A percentile compares a stretch with the other conserved stretches of the same genome.
phyloP scores from a whole-genome alignment of 2,888 invertebrate species.

The Leptodirus hochenwartii region DNA sequence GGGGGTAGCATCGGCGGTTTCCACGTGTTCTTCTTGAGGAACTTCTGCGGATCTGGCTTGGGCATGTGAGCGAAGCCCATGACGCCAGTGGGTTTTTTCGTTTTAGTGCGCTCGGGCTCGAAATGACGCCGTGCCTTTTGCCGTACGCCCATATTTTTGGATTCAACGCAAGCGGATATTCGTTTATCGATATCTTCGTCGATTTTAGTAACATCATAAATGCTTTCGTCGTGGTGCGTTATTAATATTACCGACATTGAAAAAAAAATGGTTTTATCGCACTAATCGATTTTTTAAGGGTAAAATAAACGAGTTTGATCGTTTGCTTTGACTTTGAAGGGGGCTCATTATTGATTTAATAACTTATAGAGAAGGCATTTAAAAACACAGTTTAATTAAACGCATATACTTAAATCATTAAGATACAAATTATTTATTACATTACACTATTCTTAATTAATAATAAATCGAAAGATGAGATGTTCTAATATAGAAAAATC shows the following conservation, averaged over 20 bases:
- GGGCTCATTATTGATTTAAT: too few relatives aligned
- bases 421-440: too few relatives aligned
- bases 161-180: not conserved
- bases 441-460: too few relatives aligned
- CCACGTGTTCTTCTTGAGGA: conserved; percentile 34
- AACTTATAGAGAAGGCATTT: too few relatives aligned
- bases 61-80: conserved; percentile 51
- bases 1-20: conserved; percentile 12
- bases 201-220: conserved; percentile 33
- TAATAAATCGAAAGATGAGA: too few relatives aligned
- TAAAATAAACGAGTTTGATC: too few relatives aligned
- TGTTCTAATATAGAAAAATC: too few relatives aligned
- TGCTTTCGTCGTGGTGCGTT: conserved; percentile 45
- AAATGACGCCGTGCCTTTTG: conserved; percentile 5
- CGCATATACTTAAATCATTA: too few relatives aligned
- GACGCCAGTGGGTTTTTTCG: conserved; percentile 34
- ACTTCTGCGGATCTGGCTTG: conserved; percentile 37
- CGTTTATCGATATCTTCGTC: conserved; percentile 1
- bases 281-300: too few relatives aligned
- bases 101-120: conserved; percentile 14
- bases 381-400: too few relatives aligned
- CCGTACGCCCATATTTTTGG: conserved; percentile 7
- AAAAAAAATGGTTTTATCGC: conserved; percentile 9
- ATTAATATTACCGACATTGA: conserved; percentile 47
- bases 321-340: too few relatives aligned